A percentile compares a stretch with the other conserved stretches of the same genome.
These are phyloP conservation scores for Rhynchophorus ferrugineus DNA, from an alignment of 1,140 invertebrate species.

Conservation along the genomic window DNA sequence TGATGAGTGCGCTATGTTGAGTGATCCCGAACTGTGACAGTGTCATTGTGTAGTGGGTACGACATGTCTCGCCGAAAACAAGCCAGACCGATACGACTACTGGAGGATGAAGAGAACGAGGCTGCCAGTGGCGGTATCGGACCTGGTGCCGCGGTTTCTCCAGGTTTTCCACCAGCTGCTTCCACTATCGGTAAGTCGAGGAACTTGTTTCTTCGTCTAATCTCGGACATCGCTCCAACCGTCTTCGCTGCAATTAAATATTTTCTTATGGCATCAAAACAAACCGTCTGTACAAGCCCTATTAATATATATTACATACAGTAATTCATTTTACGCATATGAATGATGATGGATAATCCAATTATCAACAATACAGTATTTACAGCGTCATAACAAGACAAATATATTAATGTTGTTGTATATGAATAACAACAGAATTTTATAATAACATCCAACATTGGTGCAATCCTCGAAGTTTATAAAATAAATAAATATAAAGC, in stretches of 20 bases:
- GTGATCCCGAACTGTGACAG: constrained; percentile 22
- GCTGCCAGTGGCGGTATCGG: constrained; percentile 8
- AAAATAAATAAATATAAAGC: no score
- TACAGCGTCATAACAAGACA: no score
- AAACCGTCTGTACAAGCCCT: no score
- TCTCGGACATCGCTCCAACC: not conserved
- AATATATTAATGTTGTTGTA: no score
- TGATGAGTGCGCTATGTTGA: constrained; percentile 31
- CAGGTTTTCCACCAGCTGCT: constrained; percentile 10
- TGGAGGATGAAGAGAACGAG: constrained; percentile 42
- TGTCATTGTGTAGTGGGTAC: constrained; percentile 30
- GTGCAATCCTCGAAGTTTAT: no score
- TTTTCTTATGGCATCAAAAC: not conserved
- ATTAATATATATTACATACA: no score
- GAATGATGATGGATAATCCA: no score
- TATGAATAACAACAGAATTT: no score
- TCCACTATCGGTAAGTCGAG: constrained; percentile 29
- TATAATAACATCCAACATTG: no score
- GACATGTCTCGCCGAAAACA: constrained; percentile 55
- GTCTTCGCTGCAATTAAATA: not conserved
- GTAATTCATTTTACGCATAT: no score
- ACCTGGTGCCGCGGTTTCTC: constrained; percentile 9
- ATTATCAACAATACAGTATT: no score
- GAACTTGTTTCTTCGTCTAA: constrained; percentile 8
- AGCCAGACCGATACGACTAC: constrained; percentile 48